Percentiles rank a stretch among this genome's conserved stretches.
phyloP scores from a whole-genome alignment of 2,113 vertebrate species.

The Helogale parvula region DNA sequence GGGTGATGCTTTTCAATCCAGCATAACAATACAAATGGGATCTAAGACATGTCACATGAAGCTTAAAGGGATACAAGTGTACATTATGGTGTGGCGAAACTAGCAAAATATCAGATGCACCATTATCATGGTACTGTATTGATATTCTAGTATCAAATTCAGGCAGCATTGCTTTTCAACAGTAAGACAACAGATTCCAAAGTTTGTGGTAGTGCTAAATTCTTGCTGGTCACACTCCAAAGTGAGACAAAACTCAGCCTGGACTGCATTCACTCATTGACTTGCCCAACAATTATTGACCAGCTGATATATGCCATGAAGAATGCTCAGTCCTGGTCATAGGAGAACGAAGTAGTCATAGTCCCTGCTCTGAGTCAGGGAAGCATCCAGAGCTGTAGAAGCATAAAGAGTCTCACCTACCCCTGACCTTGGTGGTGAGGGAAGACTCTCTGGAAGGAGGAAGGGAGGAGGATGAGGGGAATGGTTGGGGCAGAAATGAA shows the following conservation, averaged over 20 bases:
- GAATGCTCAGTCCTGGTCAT: neutral
- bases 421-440: neutral
- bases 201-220: neutral
- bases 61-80: neutral
- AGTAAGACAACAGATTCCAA: constrained; percentile 24
- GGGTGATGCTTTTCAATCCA: neutral
- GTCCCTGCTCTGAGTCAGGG: neutral
- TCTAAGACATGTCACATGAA: neutral
- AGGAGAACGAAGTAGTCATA: neutral
- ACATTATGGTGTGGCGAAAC: neutral
- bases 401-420: neutral
- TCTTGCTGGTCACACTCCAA: neutral
- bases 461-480: neutral
- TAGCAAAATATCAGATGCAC: neutral
- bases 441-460: neutral
- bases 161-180: constrained; percentile 5
- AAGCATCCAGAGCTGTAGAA: neutral
- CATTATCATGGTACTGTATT: neutral
- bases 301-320: neutral
- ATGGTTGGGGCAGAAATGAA: neutral
- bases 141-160: constrained; percentile 12
- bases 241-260: neutral
- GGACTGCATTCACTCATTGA: neutral
- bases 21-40: neutral
- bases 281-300: neutral